Percentiles rank a stretch among this genome's conserved stretches.
Conservation (phyloP, 1,140 invertebrate species). For the Caligus rogercresseyi region DNA sequence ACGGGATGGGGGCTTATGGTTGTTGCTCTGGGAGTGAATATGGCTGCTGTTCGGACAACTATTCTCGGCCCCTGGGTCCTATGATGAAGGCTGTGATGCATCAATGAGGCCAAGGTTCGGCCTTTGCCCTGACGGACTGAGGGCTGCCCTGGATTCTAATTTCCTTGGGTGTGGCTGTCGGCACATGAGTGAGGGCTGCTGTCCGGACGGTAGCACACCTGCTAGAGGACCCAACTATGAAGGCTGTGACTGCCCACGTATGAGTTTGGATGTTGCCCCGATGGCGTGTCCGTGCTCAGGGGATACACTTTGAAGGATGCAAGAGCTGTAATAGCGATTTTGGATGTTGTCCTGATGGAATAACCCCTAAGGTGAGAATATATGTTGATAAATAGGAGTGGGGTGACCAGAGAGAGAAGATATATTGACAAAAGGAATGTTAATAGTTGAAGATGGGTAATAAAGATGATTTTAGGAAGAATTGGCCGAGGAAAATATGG, state of each 20-base stretch:
- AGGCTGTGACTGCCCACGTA: constrained; percentile 33
- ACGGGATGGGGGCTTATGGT: constrained; percentile 46
- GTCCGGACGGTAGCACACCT: neutral
- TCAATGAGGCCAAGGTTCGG: constrained; percentile 42
- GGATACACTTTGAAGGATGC: constrained; percentile 33
- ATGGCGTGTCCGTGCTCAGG: constrained; percentile 28
- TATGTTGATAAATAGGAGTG: too few species aligned
- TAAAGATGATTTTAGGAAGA: too few species aligned
- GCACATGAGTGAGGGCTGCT: constrained; percentile 18
- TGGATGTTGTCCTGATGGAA: constrained; percentile 35
- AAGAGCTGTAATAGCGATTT: constrained; percentile 47
- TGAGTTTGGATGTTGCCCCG: constrained; percentile 36
- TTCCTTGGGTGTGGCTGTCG: constrained; percentile 3
- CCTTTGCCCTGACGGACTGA: constrained; percentile 46
- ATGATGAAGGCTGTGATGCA: constrained; percentile 54
- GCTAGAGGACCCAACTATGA: constrained; percentile 24
- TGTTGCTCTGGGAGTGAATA: constrained; percentile 50
- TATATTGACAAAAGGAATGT: too few species aligned
- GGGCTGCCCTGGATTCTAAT: constrained; percentile 28
- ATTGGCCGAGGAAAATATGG: too few species aligned
- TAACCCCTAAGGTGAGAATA: constrained; percentile 32
- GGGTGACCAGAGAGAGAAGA: too few species aligned
- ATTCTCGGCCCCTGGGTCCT: constrained; percentile 48
- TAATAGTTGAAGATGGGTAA: too few species aligned
- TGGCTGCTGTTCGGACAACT: constrained; percentile 82